Evolutionary conservation across 2,113 vertebrate genomes (phyloP), one percentile per base, ranked within the genome.

Genomic region (Neopipo cinnamomea): DNA sequence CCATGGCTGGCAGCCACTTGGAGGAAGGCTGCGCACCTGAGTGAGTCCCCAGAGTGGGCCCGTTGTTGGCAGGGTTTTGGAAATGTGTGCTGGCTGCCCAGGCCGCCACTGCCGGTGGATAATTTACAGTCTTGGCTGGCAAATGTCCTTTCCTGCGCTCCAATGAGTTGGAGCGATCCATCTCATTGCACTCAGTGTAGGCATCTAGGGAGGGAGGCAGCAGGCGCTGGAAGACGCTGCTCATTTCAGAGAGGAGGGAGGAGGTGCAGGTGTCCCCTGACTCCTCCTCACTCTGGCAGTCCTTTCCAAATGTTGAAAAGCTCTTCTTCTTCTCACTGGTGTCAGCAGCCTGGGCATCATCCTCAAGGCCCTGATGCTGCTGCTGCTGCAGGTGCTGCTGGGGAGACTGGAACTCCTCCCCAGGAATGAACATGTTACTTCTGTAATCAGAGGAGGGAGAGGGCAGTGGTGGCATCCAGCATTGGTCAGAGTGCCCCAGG

Each of bases 1-100:
- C 99, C 99, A 99, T 99, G 93, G 99, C 99, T 0, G 99, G 99
- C 83, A 99, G 98, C 99, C 99, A 99, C 39, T 99, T 99, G 17
- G 98, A 98, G 9, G 99, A 98, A 12, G 99, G 98, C 96, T 99
- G 99, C 1, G 95, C 98, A 2, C 98, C 95, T 5, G 98, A 97
- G 95, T 99, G 99, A 83, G 98, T 98, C 8, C 98, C 98, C 28
- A 98, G 98, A 2, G 98, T 1, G 6, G 97, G 97, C 63, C 98
- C 98, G 0, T 98, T 97, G 96, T 53, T 98, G 6, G 98, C 97
- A 13, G 99, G 99, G 65, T 99, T 99, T 94, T 99, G 99, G 92
- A 99, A 99, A 88, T 99, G 99, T 0, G 99, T 99, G 89, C 98
- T 99, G 88, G 99, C 99, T 22, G 99, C 99, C 99, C 99, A 99